Conservation (phyloP, 1,140 invertebrate species). For the Hyles euphorbiae region DNA sequence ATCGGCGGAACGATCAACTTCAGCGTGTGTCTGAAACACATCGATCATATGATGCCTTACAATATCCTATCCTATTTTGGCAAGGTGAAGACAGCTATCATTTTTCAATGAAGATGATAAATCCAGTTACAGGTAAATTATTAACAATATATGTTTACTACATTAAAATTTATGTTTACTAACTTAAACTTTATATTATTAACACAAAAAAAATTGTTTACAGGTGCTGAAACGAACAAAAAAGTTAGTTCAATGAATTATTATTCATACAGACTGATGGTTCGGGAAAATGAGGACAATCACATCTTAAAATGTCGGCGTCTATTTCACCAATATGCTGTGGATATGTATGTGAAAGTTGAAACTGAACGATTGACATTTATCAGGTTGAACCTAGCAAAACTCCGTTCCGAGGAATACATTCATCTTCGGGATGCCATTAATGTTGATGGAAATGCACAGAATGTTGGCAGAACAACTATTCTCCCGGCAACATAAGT, state of each 20-base stretch:
- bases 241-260: conserved; percentile 37
- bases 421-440: conserved; percentile 41
- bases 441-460: conserved; percentile 24
- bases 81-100: conserved; percentile 50
- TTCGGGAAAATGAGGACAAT: conserved; percentile 45
- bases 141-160: conserved; percentile 13
- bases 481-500: conserved; percentile 50
- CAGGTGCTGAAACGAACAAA: conserved; percentile 20
- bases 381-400: conserved; percentile 47
- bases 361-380: conserved; percentile 47
- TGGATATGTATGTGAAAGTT: conserved; percentile 59
- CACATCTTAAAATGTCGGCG: conserved; percentile 35
- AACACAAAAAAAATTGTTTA: conserved; percentile 11
- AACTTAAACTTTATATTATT: conserved; percentile 10
- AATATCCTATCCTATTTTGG: conserved; percentile 36
- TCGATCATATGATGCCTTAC: conserved; percentile 47
- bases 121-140: conserved; percentile 32
- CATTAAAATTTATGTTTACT: conserved; percentile 11
- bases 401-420: conserved; percentile 54
- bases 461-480: conserved; percentile 29
- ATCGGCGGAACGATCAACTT: conserved; percentile 13
- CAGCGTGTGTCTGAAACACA: conserved; percentile 13
- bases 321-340: conserved; percentile 48
- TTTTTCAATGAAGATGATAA: conserved; percentile 33
- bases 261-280: conserved; percentile 38